Evolutionary conservation across 2,888 invertebrate genomes (phyloP).

Genomic region (Noctuana brunneofusca): DNA sequence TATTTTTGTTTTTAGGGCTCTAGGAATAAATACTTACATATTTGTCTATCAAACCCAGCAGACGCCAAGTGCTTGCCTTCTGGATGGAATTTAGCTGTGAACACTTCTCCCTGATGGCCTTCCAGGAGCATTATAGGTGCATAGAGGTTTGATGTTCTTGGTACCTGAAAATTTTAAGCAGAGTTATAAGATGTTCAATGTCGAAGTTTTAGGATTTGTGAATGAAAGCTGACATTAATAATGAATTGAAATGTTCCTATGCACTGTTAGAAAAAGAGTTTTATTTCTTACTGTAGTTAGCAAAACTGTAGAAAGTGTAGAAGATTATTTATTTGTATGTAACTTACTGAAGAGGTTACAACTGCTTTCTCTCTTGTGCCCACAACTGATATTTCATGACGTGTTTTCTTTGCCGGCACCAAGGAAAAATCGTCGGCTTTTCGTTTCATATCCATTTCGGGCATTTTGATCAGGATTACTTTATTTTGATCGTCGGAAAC

Average conservation of each 20-base stretch:
- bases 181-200: too few relatives aligned
- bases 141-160: constrained; percentile 92
- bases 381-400: constrained; percentile 87
- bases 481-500: too few relatives aligned
- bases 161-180: constrained; percentile 75
- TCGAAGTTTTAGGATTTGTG: too few relatives aligned
- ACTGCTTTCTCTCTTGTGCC: constrained; percentile 89
- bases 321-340: background rate
- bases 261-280: too few relatives aligned
- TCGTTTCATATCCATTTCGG: constrained; percentile 82
- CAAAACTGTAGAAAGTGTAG: too few relatives aligned
- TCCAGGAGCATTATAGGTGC: constrained; percentile 98
- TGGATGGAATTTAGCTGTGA: constrained; percentile 95
- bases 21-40: constrained; percentile 85
- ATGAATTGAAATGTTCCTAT: too few relatives aligned
- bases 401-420: constrained; percentile 85
- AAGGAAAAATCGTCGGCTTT: constrained; percentile 85
- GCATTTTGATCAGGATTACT: constrained; percentile 49
- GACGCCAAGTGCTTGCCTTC: constrained; percentile 97
- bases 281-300: too few relatives aligned
- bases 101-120: constrained; percentile 98
- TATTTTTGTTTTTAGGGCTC: too few relatives aligned
- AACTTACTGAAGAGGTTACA: constrained; percentile 85
- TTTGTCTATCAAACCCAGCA: constrained; percentile 96
- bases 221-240: too few relatives aligned